Percentiles rank a stretch among this genome's conserved stretches.
Conservation (phyloP, 2,797 vertebrate species). For the Neosilurus hyrtlii region DNA sequence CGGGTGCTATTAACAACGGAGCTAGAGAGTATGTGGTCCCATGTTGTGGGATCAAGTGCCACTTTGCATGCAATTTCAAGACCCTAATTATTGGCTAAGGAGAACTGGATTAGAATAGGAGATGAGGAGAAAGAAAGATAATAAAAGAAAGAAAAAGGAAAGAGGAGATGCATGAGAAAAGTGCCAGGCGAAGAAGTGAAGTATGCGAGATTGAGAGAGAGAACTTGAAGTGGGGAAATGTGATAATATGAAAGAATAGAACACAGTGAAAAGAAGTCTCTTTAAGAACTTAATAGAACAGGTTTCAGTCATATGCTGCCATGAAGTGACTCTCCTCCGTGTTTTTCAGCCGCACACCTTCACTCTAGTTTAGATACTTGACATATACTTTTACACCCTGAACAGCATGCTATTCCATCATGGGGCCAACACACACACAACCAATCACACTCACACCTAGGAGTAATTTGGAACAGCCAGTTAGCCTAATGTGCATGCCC, state of each 20-base stretch:
- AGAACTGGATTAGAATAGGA: constrained; percentile 21
- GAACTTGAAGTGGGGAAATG: neutral
- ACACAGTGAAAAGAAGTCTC: neutral
- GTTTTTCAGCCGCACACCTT: neutral
- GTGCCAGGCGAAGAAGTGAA: constrained; percentile 6
- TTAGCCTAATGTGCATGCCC: no score
- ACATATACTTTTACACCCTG: no score
- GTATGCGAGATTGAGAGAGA: no score
- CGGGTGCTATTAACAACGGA: constrained; percentile 12
- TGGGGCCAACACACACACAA: no score
- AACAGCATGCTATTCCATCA: no score
- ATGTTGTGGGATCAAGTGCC: constrained; percentile 33
- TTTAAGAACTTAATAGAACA: neutral
- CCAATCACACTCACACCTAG: no score
- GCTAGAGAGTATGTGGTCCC: constrained; percentile 28
- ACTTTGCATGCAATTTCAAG: constrained; percentile 28
- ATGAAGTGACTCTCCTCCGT: neutral
- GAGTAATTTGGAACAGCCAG: no score
- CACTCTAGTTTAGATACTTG: neutral
- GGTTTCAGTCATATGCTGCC: constrained; percentile 4
- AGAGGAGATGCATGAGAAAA: constrained; percentile 28
- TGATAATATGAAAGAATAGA: neutral
- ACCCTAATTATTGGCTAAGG: constrained; percentile 39
- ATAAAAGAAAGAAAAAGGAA: constrained; percentile 7
- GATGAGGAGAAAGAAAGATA: neutral